Base-by-base conservation (phyloP, 2,113 vertebrate genomes). In the Dicrurus megarhynchus region DNA sequence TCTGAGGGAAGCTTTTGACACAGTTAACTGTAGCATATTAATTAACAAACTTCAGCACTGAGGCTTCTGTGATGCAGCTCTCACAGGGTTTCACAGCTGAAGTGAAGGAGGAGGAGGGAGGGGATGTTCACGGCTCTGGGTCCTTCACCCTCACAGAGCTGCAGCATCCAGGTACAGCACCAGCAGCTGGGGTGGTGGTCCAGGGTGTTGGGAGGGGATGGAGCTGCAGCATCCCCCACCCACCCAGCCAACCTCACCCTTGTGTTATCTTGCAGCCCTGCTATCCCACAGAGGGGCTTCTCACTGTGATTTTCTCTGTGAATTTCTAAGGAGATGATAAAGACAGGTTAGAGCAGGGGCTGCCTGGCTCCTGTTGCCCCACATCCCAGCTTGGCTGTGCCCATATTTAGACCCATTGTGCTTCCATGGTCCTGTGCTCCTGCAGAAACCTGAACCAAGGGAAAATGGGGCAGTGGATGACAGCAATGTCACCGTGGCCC, bases 1-100 rank as follows among this genome's bases (percentile, higher is more conserved):
- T 94, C 96, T 93, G 74, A 73, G 87, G 94, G 87, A 95, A 89
- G 68, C 68, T 90, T 94, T 91, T 95, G 83, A 91, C 85, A 92
- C 84, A 79, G 89, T 89, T 94, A 91, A 96, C 22, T 77, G 73
- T 47, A 91, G 91, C 78, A 77, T 82, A 82, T 97, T 97, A 95
- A 96, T 97, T 97, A 97, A 96, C 83, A 87, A 92, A 80, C 42
- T 73, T 91, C 73, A 94, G 11, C 44, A 57, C 44, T 3, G 19
- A 69, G 53, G 77, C 47, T 95, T 39, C 64, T 89, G 74, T 81
- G 61, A n/a, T 74, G 67, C 35, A 89, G 57, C 35, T 88, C 91
- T 90, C 84, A 37, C 7, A 80, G 87, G 85, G 68, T 86, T 95
- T 93, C 94, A 84, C 74, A 94, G 93, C 86, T 74, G 55, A 56